Base-by-base conservation (phyloP, 2,797 vertebrate species). In the Phalloptychus januarius region DNA sequence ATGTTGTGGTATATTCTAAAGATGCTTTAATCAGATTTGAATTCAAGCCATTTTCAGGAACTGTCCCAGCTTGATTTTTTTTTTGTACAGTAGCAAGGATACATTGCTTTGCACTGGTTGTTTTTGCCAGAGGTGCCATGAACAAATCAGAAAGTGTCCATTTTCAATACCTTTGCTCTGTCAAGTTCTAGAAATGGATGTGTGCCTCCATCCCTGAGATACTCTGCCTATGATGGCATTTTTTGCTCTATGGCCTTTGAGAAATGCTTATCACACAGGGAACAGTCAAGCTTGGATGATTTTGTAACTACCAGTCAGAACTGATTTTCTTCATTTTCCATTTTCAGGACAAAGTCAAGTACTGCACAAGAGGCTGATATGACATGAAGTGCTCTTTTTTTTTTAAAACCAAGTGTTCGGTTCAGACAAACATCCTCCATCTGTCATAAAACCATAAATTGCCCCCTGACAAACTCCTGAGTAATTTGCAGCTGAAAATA, bases 251-350 rank as follows among this genome's bases (percentile, higher is more conserved):
- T 76, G 80, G 78, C 80, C 74, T 83, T 50, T 79, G 81, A 86
- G 80, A 76, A 88, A 90, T 86, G 80, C 61, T 52, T 81, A 84
- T 85, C 71, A 80, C 80, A 82, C 79, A 78, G 75, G 65, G 36
- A 74, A 79, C 50, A 79, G 86, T 86, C 86, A 85, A 61, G 81
- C 85, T 71, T 77, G 71, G 75, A 54, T 79, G 84, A 77, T 82
- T 91, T 83, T 85, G 76, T 76, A 86, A 85, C 86, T 36, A 36
- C 54, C 36, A 52, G 81, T 82, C 87, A 83, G 65, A 86, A 80
- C 25, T 73, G 67, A 88, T 89, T 74, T 80, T 71, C 76, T 79
- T 86, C 72, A 78, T 72, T 87, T 82, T 79, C 72, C 63, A 50
- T 85, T 75, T 84, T 76, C 31, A 2, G 58, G 77, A 81, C 75